These are phyloP conservation scores for Aphidius ervi DNA, from an alignment of 1,140 invertebrate species.

Conservation along the genomic window DNA sequence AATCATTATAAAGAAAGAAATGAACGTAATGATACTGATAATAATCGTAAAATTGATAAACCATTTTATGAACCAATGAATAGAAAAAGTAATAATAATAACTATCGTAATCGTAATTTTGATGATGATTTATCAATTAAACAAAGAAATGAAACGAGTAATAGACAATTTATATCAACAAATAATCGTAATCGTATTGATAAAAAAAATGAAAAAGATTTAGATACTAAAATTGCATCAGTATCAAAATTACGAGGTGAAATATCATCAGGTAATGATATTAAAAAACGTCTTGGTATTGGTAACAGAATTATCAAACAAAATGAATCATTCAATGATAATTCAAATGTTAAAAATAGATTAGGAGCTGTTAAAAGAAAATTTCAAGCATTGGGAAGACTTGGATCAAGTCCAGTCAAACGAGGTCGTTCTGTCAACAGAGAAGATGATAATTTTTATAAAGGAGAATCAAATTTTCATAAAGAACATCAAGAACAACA, in stretches of 20 bases:
- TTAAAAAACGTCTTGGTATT: slow-evolving; percentile 41
- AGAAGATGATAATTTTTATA: too few relatives aligned
- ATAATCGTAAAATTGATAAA: slow-evolving; percentile 26
- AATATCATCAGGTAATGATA: slow-evolving; percentile 23
- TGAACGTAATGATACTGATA: slow-evolving; percentile 17
- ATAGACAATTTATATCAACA: slow-evolving; percentile 28
- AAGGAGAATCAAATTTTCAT: too few relatives aligned
- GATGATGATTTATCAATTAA: slow-evolving; percentile 20
- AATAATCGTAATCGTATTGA: slow-evolving; percentile 22
- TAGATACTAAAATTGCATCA: slow-evolving; percentile 18
- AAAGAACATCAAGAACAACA: slow-evolving; percentile 27
- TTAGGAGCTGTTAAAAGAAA: slow-evolving; percentile 48
- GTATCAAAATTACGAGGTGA: slow-evolving; percentile 21
- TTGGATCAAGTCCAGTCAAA: slow-evolving; percentile 19
- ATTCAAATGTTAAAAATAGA: slow-evolving; percentile 52
- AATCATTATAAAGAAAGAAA: slow-evolving; percentile 21
- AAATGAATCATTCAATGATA: slow-evolving; percentile 18
- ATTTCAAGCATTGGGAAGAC: slow-evolving; percentile 34
- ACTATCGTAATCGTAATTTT: slow-evolving; percentile 23
- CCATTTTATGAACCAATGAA: slow-evolving; percentile 18
- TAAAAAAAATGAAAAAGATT: slow-evolving; percentile 18
- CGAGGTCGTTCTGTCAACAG: neutral
- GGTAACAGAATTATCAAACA: slow-evolving; percentile 36
- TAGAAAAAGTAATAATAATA: slow-evolving; percentile 27
- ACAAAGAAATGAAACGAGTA: slow-evolving; percentile 29